Conservation (phyloP, 2,797 vertebrate genomes). For the Falco rusticolus region DNA sequence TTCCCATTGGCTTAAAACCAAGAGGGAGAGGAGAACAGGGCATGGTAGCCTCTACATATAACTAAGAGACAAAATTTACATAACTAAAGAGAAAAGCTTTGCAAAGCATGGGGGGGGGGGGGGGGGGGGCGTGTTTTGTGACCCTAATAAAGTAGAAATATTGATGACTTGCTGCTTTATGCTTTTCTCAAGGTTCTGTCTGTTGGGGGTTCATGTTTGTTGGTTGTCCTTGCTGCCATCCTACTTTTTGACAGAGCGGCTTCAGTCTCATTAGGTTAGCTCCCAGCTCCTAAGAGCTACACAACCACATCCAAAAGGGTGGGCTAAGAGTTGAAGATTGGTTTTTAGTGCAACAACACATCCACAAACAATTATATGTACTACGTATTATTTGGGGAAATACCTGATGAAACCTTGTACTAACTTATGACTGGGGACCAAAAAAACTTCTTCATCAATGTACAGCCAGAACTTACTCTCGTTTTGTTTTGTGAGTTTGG, state of each 20-base stretch:
- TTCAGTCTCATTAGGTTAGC: accelerated
- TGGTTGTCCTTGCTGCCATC: background rate
- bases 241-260: background rate
- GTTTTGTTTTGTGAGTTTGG: background rate
- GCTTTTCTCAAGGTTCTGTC: background rate
- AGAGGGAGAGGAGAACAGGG: no score
- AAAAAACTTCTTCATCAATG: background rate
- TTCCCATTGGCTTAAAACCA: background rate
- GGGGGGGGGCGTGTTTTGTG: background rate
- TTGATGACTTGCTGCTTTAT: background rate
- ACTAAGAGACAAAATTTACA: background rate
- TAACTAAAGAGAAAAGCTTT: background rate
- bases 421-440: background rate
- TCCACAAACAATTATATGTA: background rate
- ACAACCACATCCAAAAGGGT: background rate
- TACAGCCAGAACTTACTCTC: no score
- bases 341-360: background rate
- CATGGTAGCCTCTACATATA: no score
- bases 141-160: background rate
- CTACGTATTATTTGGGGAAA: background rate
- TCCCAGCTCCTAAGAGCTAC: background rate
- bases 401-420: background rate
- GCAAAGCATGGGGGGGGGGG: background rate
- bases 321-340: background rate
- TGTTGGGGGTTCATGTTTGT: background rate